phyloP scores from a whole-genome alignment of 2,888 invertebrate species.

The Cryptus viduatorius region DNA sequence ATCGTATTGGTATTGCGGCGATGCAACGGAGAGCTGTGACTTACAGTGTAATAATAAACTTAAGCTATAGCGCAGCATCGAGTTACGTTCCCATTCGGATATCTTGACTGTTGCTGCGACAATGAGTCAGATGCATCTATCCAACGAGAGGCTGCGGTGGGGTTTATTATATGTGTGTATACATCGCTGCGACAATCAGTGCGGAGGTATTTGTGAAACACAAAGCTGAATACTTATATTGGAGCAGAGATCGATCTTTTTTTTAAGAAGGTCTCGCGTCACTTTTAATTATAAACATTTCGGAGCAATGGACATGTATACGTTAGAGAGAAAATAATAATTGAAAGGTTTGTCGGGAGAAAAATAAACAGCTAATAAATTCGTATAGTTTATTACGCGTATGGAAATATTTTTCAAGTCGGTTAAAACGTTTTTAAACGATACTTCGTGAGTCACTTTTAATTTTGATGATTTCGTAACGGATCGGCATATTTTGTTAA shows the following conservation, averaged over 20 bases:
- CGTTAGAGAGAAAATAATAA: background rate
- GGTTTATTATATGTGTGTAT: conserved; percentile 8
- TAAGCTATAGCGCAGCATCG: conserved; percentile 33
- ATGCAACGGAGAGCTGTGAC: conserved; percentile 18
- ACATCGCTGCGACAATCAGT: conserved; percentile 4
- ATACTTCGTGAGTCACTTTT: no score
- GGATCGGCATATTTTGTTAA: no score
- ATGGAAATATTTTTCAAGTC: no score
- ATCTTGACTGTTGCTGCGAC: conserved; percentile 20
- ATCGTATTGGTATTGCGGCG: conserved; percentile 37
- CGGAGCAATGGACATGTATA: background rate
- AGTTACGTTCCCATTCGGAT: conserved; percentile 34
- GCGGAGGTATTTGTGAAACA: conserved; percentile 19
- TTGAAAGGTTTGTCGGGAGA: background rate
- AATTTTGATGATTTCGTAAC: no score
- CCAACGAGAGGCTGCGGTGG: conserved; percentile 8
- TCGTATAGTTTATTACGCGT: no score
- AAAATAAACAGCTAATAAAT: background rate
- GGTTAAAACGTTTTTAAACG: no score
- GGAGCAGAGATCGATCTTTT: background rate
- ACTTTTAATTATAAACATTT: background rate
- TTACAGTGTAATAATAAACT: conserved; percentile 42
- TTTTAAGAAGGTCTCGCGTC: background rate
- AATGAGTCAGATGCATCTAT: conserved; percentile 58
- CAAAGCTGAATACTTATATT: background rate